These are phyloP conservation scores for Atethmia centrago DNA, from an alignment of 2,888 invertebrate genomes.

Conservation along the genomic window DNA sequence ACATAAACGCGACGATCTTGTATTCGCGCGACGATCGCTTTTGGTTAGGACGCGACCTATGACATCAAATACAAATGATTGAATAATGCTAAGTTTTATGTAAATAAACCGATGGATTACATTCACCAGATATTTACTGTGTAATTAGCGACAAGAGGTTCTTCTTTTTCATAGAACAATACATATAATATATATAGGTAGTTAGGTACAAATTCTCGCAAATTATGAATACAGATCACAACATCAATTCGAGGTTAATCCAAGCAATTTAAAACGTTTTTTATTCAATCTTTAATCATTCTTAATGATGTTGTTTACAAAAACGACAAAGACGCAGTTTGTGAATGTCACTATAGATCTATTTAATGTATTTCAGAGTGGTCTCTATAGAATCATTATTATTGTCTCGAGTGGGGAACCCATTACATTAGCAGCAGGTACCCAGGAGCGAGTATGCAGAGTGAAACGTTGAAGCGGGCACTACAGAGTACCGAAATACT, in stretches of 20 bases:
- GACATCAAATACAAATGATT: not conserved
- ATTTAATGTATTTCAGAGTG: slow-evolving; percentile 22
- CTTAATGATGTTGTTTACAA: slow-evolving; percentile 30
- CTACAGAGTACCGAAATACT: not conserved
- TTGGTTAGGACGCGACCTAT: not conserved
- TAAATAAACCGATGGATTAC: not conserved
- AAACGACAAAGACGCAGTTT: slow-evolving; percentile 21
- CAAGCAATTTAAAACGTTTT: slow-evolving; percentile 32
- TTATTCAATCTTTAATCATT: slow-evolving; percentile 33
- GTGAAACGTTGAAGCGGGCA: not conserved
- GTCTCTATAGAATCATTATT: not conserved
- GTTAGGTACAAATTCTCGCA: not conserved
- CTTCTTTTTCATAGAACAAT: not conserved
- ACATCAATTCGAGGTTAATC: slow-evolving; percentile 34
- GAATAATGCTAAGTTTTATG: not conserved
- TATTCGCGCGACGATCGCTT: not conserved
- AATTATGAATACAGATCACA: slow-evolving; percentile 15
- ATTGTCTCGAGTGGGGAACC: not conserved
- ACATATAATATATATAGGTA: not conserved
- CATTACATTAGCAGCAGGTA: not conserved
- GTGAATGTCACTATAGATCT: slow-evolving; percentile 31
- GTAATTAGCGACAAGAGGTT: not conserved
- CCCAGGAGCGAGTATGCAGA: not conserved
- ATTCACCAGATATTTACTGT: not conserved
- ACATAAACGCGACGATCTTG: not conserved